Conservation (phyloP, 1,140 invertebrate genomes). For the Agraylea sexmaculata region DNA sequence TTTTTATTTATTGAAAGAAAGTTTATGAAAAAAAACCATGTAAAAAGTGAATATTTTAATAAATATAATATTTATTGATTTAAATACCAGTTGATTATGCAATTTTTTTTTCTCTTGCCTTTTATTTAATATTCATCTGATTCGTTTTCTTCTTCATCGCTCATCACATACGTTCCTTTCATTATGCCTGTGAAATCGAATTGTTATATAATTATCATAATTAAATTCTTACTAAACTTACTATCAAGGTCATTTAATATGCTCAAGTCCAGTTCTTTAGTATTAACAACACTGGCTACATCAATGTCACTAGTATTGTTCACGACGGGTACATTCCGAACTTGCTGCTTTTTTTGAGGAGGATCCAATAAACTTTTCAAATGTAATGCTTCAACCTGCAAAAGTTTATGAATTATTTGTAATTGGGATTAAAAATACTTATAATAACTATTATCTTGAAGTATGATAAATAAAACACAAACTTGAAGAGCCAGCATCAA, state of each 20-base stretch:
- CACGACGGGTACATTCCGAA: not conserved
- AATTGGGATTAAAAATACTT: not conserved
- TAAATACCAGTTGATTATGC: not conserved
- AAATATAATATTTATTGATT: not conserved
- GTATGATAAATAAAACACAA: not conserved
- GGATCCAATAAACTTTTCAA: conserved; percentile 2
- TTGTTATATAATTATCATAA: not conserved
- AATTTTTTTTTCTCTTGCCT: not conserved
- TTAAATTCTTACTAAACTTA: conserved; percentile 3
- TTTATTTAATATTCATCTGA: not conserved
- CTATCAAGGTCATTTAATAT: conserved; percentile 11
- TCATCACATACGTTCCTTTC: conserved; percentile 2
- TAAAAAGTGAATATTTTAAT: not conserved
- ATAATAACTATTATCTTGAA: not conserved
- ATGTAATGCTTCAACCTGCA: conserved; percentile 7
- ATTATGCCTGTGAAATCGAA: not conserved
- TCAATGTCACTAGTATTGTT: conserved; percentile 4
- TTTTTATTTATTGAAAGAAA: no score
- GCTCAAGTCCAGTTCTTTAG: conserved; percentile 12
- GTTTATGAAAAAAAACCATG: no score
- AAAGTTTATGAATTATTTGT: not conserved
- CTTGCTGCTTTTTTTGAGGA: not conserved
- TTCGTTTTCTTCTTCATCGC: not conserved
- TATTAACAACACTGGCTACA: conserved; percentile 14
- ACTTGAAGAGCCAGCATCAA: conserved; percentile 4